Base-by-base conservation (phyloP, 1,140 invertebrate species). In the Drosophila lacteicornis region DNA sequence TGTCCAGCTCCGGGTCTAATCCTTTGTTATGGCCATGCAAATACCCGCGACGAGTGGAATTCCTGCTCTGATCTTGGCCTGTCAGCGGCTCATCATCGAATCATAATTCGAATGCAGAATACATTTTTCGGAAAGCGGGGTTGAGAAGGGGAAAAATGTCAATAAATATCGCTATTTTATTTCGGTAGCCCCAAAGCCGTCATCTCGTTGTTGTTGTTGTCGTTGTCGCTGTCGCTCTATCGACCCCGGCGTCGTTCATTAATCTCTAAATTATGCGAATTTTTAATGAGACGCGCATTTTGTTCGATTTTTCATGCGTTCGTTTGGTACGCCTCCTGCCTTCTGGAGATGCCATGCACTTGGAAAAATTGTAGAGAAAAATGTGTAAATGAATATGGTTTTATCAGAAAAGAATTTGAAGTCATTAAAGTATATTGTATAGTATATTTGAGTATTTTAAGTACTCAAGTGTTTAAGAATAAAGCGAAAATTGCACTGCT, bases 251-350 rank as follows among this genome's bases (percentile, higher is more conserved):
- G 69, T 71, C 70, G 79, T 90, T 90, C 85, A 90, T 90, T 90
- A 90, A 90, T 90, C 81, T 90, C 80, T 90, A 90, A 90, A 90
- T 90, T 90, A 90, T 91, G 85, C 86, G 85, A 90, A 90, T 90
- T 90, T 90, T 90, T 90, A 90, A 90, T 90, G 86, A 90, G 79
- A 56, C 86, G 86, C 85, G 81, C 85, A 91, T 91, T 90, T 90
- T 84, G 85, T 90, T 85, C 82, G 81, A 90, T 85, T 85, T 90
- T 85, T 85, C 75, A 85, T 90, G 78, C 75, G 80, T 77, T 81
- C 58, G 53, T 27, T 42, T 55, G 42, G 57, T 27, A 59, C 65
- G 42, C 42, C 65, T 59, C 19, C 53, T 68, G 38, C 12, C 36
- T 38, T 25, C 49, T 45, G 49, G 17, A 70, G 67, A 67, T 55